Conservation (phyloP, 2,113 vertebrate genomes). For the Tympanuchus pallidicinctus region DNA sequence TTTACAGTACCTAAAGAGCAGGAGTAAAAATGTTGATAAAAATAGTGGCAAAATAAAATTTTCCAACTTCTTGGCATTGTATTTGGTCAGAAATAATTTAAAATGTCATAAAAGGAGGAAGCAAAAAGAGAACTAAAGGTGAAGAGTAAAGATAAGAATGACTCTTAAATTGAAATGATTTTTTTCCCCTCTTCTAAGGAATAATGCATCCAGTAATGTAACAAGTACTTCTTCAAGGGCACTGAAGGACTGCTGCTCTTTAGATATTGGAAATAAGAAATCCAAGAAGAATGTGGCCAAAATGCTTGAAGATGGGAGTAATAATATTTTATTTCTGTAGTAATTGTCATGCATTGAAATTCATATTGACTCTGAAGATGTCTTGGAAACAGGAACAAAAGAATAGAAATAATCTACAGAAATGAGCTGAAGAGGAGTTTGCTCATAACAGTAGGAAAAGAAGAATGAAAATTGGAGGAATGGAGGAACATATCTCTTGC, state of each 20-base stretch:
- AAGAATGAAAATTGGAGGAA: constrained; percentile 19
- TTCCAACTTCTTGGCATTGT: constrained; percentile 16
- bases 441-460: background rate
- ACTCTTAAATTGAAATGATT: constrained; percentile 76
- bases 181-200: constrained; percentile 49
- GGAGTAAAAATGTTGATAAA: background rate
- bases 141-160: constrained; percentile 76
- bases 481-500: background rate
- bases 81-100: constrained; percentile 71
- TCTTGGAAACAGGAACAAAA: constrained; percentile 68
- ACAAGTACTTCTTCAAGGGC: constrained; percentile 74
- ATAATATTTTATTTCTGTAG: constrained; percentile 72
- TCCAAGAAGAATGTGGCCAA: constrained; percentile 54
- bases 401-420: constrained; percentile 61
- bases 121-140: constrained; percentile 74
- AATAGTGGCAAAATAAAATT: constrained; percentile 31
- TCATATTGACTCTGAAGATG: constrained; percentile 66
- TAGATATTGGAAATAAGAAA: constrained; percentile 66
- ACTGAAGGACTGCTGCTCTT: constrained; percentile 14
- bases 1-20: constrained; percentile 1
- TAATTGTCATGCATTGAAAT: constrained; percentile 59
- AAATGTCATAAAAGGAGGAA: constrained; percentile 48
- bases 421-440: constrained; percentile 36
- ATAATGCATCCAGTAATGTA: constrained; percentile 66
- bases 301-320: constrained; percentile 56